A percentile compares a stretch with the other conserved stretches of the same genome.
Conservation (phyloP, 2,888 invertebrate species). For the Coronaproctus castanopsis region DNA sequence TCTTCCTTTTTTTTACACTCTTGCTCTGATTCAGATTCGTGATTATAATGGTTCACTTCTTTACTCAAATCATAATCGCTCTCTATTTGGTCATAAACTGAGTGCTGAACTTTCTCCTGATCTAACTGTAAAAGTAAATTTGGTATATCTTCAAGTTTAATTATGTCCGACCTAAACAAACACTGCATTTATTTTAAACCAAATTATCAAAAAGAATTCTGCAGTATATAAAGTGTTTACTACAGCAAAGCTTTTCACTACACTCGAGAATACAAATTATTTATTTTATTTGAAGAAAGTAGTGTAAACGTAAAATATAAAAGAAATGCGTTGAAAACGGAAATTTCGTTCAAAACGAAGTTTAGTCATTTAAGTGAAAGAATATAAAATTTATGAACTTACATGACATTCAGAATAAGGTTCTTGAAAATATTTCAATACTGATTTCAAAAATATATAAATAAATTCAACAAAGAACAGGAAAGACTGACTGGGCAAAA, state of each 20-base stretch:
- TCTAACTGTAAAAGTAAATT: background rate
- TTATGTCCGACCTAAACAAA: background rate
- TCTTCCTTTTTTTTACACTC: background rate
- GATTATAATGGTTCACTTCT: background rate
- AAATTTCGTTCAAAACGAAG: background rate
- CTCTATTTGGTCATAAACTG: background rate
- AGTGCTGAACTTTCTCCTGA: background rate
- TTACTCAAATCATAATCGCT: background rate
- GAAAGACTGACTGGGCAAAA: constrained; percentile 12
- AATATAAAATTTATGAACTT: background rate
- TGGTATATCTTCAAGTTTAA: background rate
- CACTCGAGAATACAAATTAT: background rate
- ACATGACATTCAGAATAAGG: background rate
- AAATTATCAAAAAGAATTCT: background rate
- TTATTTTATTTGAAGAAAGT: background rate
- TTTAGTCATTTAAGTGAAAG: background rate
- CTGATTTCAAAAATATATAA: background rate
- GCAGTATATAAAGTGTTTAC: background rate
- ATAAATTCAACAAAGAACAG: background rate
- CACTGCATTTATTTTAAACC: background rate
- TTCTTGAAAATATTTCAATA: background rate
- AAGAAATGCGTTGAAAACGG: background rate
- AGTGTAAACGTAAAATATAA: background rate
- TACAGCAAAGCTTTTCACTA: background rate
- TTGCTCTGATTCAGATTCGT: background rate